Evolutionary conservation across 2,888 invertebrate genomes (phyloP), one percentile per base, ranked within the genome.

Genomic region (Lithodes maja): DNA sequence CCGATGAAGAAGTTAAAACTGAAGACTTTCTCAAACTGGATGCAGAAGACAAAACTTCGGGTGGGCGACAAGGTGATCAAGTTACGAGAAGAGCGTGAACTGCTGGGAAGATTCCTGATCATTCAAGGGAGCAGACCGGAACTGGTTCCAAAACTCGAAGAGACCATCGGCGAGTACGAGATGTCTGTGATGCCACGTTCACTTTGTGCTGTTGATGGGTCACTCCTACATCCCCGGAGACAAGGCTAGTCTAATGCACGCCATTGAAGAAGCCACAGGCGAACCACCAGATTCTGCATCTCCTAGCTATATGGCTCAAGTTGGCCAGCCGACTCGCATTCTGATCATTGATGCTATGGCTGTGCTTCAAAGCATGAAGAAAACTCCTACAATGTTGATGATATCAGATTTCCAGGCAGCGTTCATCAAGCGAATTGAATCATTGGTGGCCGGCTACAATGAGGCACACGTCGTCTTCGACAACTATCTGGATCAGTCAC

Each of bases 91-190:
- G 33, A 33, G 33, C 33, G 33, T 33, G 33, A 33, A 55, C 82
- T 61, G 82, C 61, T 82, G 33, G 82, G 82, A 61, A 82, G 82
- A 55, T 82, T 82, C n/a, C n/a, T 82, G 17, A 33, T 82, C 61
- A 61, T 82, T 69, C 82, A 82, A 82, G 82, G 85, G n/a, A 77
- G 85, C 49, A 54, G 85, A 53, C 75, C 85, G 12, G 85, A 84
- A 77, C 52, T 84, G 75, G 85, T 71, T 71, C 71, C 71, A 71
- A 15, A 15, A 71, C 71, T 71, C 3, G 0, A 68, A 15, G 71
- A 71, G 71, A 68, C 68, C 68, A 68, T 68, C 71, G 71, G 71
- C 71, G 71, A 71, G 71, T 71, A 71, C 17, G 71, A 71, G 71
- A 71, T 71, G 71, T 71, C 71, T 71, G 71, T 71, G 71, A 15